Base-by-base conservation (phyloP, 2,113 vertebrate genomes). In the Isichthys henryi region DNA sequence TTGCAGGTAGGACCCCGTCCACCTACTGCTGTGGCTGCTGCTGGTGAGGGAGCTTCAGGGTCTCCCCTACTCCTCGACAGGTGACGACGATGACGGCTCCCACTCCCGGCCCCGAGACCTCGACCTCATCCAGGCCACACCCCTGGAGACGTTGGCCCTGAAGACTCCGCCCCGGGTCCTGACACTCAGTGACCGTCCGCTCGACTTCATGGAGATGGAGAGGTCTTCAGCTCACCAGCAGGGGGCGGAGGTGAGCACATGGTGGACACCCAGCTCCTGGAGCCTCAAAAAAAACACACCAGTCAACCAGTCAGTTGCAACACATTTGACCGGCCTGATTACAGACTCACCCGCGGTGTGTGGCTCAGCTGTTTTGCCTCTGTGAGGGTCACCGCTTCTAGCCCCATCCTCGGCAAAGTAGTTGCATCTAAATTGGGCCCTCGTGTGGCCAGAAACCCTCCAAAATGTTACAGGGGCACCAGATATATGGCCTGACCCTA, bases 101-200 rank as follows among this genome's bases (percentile, higher is more conserved):
- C 95, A 96, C 93, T 92, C 97, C 93, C 96, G 97, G 94, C 97
- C 98, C 87, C 95, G 97, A 94, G 98, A 99, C 93, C 95, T 99
- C 91, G 98, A 99, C 92, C 95, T 99, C 88, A 97, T 99, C 92
- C 97, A 98, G 92, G 96, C 97, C 86, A 97, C 97, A 77, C 94
- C 97, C 21, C 94, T 97, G 89, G 98, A 99, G 92, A 93, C 95
- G 56, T 94, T 99, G 88, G 96, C 98, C 87, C 93, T 99, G 89
- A 99, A 99, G 95, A 99, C 98, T 87, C 98, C 98, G 50, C 98
- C 98, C 66, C 97, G 98, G 92, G 97, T 99, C 90, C 97, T 99
- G 90, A 99, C 98, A 0, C 97, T 99, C 89, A 99, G 91, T 92
- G 98, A 99, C 80, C 96, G 94, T 90, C 97, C 98, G 0, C 94